These are phyloP conservation scores for Climacteris rufus DNA, from an alignment of 2,113 vertebrate species.

Conservation along the genomic window DNA sequence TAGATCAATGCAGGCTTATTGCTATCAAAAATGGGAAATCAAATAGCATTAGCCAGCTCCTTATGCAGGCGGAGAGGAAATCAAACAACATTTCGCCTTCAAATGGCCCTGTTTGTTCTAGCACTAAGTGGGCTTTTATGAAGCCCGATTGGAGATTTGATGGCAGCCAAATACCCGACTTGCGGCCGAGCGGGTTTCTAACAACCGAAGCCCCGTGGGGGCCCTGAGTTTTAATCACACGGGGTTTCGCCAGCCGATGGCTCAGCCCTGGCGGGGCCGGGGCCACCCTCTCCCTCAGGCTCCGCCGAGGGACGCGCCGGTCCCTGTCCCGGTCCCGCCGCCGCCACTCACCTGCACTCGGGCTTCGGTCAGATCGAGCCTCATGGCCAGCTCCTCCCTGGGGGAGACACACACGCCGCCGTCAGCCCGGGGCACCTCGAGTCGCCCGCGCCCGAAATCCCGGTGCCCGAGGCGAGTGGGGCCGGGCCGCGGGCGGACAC, in stretches of 20 bases:
- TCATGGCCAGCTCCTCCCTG: slow-evolving; percentile 97
- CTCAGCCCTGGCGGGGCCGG: not conserved
- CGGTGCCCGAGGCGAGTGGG: not conserved
- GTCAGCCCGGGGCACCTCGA: not conserved
- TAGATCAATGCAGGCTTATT: slow-evolving; percentile 97
- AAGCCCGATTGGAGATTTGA: slow-evolving; percentile 88
- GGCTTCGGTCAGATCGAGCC: slow-evolving; percentile 95
- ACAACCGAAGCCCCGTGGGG: slow-evolving; percentile 63
- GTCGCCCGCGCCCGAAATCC: not conserved
- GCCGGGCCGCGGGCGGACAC: not conserved
- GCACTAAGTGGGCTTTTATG: slow-evolving; percentile 96
- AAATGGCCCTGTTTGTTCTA: slow-evolving; percentile 91
- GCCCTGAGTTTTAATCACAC: slow-evolving; percentile 51
- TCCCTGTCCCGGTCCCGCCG: not conserved
- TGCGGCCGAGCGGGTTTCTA: slow-evolving; percentile 69
- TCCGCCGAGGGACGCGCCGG: not conserved
- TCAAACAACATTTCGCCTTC: slow-evolving; percentile 89
- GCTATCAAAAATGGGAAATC: slow-evolving; percentile 99
- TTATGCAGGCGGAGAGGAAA: slow-evolving; percentile 83
- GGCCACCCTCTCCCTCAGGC: not conserved
- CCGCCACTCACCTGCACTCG: slow-evolving; percentile 90
- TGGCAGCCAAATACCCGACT: slow-evolving; percentile 88
- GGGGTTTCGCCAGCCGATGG: not conserved
- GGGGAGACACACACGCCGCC: slow-evolving; percentile 67
- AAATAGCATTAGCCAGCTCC: slow-evolving; percentile 93